Evolutionary conservation across 2,797 vertebrate genomes (phyloP).

Genomic region (Oceanodroma leucorhoa): DNA sequence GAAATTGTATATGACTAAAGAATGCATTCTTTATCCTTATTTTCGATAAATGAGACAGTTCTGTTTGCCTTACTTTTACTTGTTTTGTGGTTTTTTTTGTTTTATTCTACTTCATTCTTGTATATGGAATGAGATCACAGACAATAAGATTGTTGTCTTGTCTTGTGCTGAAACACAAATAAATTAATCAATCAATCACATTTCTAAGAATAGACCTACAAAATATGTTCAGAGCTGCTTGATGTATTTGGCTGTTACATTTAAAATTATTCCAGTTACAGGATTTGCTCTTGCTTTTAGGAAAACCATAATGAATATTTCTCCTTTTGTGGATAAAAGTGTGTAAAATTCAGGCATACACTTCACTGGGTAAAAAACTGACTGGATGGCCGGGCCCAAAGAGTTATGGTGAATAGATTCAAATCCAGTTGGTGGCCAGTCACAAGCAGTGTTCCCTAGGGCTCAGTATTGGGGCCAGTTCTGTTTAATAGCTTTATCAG

Average conservation of each 20-base stretch:
- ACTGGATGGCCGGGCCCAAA: fast-evolving
- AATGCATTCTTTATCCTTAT: neutral
- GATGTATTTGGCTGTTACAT: neutral
- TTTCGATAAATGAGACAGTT: neutral
- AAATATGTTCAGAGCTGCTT: neutral
- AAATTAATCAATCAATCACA: neutral
- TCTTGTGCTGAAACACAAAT: neutral
- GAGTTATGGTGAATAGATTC: neutral
- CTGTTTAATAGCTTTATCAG: neutral
- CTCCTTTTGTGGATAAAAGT: neutral
- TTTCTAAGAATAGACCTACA: neutral
- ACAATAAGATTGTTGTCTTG: neutral
- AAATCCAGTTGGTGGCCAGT: fast-evolving
- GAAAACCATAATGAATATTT: neutral
- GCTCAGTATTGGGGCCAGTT: neutral
- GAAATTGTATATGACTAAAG: neutral
- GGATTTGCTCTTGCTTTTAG: neutral
- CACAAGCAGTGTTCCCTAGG: neutral
- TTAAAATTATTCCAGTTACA: neutral
- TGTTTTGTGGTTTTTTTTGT: neutral
- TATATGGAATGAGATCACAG: neutral
- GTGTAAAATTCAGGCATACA: neutral
- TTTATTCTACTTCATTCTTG: neutral
- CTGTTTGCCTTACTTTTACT: neutral
- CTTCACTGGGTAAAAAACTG: neutral